These are phyloP conservation scores for Haliclona indistincta DNA, from an alignment of 37 sponge, comb jelly and placozoan genomes.

Conservation along the genomic window DNA sequence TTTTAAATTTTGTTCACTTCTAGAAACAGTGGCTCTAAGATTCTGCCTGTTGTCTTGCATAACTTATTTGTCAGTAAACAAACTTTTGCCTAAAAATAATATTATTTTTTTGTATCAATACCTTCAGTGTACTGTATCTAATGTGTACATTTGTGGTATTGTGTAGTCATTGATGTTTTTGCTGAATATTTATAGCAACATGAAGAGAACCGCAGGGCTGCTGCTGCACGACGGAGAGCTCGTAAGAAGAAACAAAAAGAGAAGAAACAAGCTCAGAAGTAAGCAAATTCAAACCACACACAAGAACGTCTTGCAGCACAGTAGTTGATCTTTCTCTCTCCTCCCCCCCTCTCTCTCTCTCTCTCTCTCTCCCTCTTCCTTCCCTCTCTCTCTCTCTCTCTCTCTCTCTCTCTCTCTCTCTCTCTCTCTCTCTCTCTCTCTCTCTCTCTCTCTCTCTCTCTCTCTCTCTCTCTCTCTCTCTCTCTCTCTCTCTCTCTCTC, in stretches of 20 bases:
- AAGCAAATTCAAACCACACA: too few relatives aligned
- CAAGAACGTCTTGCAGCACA: too few relatives aligned
- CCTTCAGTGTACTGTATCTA: too few relatives aligned
- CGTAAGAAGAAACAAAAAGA: conserved; percentile 89
- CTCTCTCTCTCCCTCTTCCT: not conserved
- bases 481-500: conserved; percentile 8
- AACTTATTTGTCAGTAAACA: too few relatives aligned
- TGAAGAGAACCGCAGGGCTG: conserved; percentile 82
- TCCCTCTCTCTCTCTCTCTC: not conserved
- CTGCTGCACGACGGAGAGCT: conserved; percentile 82
- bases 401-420: not conserved
- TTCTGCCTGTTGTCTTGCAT: too few relatives aligned
- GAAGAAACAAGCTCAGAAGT: conserved; percentile 80
- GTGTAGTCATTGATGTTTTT: too few relatives aligned
- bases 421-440: not conserved
- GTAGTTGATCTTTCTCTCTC: not conserved
- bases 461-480: conserved; percentile 5
- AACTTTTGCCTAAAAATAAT: too few relatives aligned
- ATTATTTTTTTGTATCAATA: too few relatives aligned
- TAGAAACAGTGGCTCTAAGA: too few relatives aligned
- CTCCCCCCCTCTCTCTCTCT: not conserved
- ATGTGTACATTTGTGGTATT: too few relatives aligned
- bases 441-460: not conserved
- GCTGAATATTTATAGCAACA: conserved; percentile 69
- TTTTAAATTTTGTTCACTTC: too few relatives aligned